Base-by-base conservation (phyloP, 2,797 vertebrate genomes). In the Dipus sagitta region DNA sequence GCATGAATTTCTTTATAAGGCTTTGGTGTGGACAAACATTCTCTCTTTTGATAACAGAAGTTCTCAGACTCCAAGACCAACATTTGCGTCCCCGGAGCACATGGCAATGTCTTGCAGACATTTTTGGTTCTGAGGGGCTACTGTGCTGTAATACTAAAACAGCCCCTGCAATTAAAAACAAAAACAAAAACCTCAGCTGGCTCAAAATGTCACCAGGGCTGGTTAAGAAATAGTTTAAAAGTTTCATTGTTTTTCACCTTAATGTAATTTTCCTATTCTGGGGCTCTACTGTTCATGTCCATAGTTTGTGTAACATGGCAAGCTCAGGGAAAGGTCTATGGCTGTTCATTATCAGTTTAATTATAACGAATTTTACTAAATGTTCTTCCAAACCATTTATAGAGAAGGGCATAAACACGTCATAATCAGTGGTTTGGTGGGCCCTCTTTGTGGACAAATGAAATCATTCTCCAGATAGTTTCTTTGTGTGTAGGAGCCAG, bases 81-180 rank as follows among this genome's bases (percentile, higher is more conserved):
- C 76, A 28, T 86, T 71, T 76, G 67, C 26, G 13, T 62, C 42
- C 62, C 26, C 15, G 47, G 75, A 65, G 75, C 32, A 42, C 82
- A 79, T 65, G 85, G n/a, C 88, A 34, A 6, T 3, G 65, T 65
- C 64, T 88, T 88, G 42, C 32, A 75, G 80, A 84, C 72, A 4
- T 20, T 92, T 72, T 67, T 78, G 84, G 24, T 82, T 87, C 84
- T 94, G 60, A 64, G 72, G 34, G 64, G 89, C 78, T 84, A 30
- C 60, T 20, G 9, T 12, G 34, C 24, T 58, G 0, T 26, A 34
- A n/a, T 26, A 20, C 42, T 12, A 13, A 12, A 21, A 7, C 47
- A 71, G 68, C 11, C 17, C 24, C 32, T 54, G 30, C 24, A 79
- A 10, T 82, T 62, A 52, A 68, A 28, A 21, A 60, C 13, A n/a